Base-by-base conservation (phyloP, 2,797 vertebrate species). In the Melanotaenia pygmaea region DNA sequence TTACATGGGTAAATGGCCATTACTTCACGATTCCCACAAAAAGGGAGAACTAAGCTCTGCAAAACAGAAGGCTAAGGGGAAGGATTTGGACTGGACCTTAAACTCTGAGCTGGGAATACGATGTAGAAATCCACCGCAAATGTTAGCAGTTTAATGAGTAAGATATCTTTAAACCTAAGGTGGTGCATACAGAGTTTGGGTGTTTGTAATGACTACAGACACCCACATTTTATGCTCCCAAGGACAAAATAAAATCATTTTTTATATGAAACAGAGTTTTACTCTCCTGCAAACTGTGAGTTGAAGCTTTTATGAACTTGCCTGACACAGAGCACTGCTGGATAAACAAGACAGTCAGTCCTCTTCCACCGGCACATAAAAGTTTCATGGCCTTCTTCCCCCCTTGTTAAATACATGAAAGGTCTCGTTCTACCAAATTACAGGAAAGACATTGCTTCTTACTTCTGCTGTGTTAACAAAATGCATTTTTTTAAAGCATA, bases 331-430 rank as follows among this genome's bases (percentile, higher is more conserved):
- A 40, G 34, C 32, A 40, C 51, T 20, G 16, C 65, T 67, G 45
- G 18, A 67, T 67, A 53, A 61, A 61, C 51, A 13, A 32, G 51
- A 7, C 38, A 70, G 30, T n/a, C 59, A 12, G 13, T 4, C 10
- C n/a, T 57, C 47, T 20, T 57, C 50, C 11, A 18, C 34, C 6
- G 6, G 34, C 22, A 43, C 51, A 70, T 54, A 40, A 70, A 54
- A 62, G 24, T 61, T 61, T 62, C 47, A 61, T 54, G 13, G 45
- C 18, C 35, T 47, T 34, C 66, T 50, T 12, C 14, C 30, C 30
- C 14, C 30, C 43, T 54, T 54, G 50, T 65, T 32, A 54, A 66
- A 40, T 16, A 37, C 64, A 30, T 66, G 54, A 66, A 54, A 56
- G 20, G 43, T n/a, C 24, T 70, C 47, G 26, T 45, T 67, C 40